These are phyloP conservation scores for Hypotaenidia philippensis DNA, from an alignment of 2,797 vertebrate species.

Conservation along the genomic window DNA sequence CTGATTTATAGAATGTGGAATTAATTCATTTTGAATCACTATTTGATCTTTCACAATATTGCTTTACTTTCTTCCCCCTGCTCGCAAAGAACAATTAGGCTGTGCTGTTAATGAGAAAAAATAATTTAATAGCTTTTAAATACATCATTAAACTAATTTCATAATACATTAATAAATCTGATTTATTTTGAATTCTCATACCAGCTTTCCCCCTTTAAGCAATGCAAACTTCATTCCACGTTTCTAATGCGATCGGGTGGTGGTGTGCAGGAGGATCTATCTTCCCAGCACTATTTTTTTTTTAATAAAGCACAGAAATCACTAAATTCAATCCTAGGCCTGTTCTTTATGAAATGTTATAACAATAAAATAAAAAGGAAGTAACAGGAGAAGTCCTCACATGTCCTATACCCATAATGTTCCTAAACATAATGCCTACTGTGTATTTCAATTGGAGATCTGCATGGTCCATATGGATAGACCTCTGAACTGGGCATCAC, in stretches of 20 bases:
- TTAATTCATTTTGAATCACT: constrained; percentile 74
- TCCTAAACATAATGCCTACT: background rate
- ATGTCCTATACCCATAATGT: background rate
- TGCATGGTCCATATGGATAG: fast-evolving
- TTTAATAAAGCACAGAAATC: background rate
- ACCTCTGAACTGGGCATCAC: background rate
- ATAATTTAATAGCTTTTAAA: constrained; percentile 69
- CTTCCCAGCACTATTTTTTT: background rate
- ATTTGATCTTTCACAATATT: constrained; percentile 73
- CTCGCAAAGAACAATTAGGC: constrained; percentile 49
- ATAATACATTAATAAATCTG: constrained; percentile 61
- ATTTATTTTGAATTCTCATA: constrained; percentile 56
- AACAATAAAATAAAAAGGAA: background rate
- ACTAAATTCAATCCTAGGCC: background rate
- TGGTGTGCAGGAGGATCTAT: background rate
- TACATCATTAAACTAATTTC: constrained; percentile 70
- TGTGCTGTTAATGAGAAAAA: constrained; percentile 66
- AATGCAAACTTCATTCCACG: background rate
- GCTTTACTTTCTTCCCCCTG: constrained; percentile 45
- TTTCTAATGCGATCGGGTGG: background rate
- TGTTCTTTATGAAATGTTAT: background rate
- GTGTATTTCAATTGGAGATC: background rate
- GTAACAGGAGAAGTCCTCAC: background rate
- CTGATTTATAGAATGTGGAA: constrained; percentile 61
- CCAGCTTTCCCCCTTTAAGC: constrained; percentile 9